phyloP scores from a whole-genome alignment of 2,113 vertebrate species.

The Micronisus gabar region DNA sequence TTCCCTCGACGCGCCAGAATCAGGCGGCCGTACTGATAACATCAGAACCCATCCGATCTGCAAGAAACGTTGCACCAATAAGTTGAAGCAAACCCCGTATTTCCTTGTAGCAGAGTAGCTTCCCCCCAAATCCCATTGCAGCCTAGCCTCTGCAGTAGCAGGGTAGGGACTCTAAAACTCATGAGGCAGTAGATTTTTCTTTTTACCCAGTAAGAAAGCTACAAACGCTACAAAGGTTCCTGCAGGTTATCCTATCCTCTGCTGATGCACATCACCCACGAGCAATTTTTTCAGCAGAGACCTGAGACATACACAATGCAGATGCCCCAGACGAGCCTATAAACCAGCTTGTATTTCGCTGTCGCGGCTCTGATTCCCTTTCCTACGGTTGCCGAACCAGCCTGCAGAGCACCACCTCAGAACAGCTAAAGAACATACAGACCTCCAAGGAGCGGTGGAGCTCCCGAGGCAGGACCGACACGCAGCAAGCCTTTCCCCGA shows the following conservation, averaged over 20 bases:
- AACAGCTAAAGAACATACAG: fast-evolving
- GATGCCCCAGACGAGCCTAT: fast-evolving
- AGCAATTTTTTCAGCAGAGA: no score
- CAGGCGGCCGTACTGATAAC: fast-evolving
- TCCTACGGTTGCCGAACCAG: fast-evolving
- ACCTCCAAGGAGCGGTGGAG: fast-evolving
- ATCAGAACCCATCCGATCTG: not conserved
- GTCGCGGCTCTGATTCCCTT: fast-evolving
- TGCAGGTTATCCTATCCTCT: fast-evolving
- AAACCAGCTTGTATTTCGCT: not conserved
- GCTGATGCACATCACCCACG: fast-evolving
- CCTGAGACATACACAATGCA: fast-evolving
- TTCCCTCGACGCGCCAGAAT: fast-evolving
- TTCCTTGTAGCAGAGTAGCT: fast-evolving
- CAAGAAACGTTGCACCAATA: fast-evolving
- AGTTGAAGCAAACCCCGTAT: not conserved
- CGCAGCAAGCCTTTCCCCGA: fast-evolving
- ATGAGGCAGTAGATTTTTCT: fast-evolving
- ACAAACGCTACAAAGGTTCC: not conserved
- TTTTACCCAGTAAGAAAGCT: not conserved
- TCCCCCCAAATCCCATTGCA: not conserved
- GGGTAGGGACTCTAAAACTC: not conserved
- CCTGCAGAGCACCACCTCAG: no score
- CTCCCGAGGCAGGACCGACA: fast-evolving
- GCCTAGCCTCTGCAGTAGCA: fast-evolving